These are phyloP conservation scores for Polyommatus icarus DNA, from an alignment of 2,888 invertebrate species.

Conservation along the genomic window DNA sequence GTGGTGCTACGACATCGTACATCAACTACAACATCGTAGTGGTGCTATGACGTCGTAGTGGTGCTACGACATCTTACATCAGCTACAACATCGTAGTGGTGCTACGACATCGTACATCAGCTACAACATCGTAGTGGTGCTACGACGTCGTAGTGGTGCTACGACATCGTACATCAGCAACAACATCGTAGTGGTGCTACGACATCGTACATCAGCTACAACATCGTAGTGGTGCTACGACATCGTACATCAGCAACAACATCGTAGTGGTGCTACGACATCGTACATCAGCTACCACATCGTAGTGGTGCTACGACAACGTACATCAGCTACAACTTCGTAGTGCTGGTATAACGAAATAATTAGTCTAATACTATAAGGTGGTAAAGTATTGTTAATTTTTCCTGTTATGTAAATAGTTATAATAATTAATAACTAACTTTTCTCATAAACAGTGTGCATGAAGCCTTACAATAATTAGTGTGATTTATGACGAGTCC, in stretches of 20 bases:
- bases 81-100: too few relatives aligned
- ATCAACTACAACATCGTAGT: too few relatives aligned
- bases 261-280: background rate
- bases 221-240: background rate
- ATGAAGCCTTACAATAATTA: constrained; percentile 3
- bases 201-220: background rate
- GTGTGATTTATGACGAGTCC: constrained; percentile 11
- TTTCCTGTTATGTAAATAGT: too few relatives aligned
- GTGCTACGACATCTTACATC: too few relatives aligned
- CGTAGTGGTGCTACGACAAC: background rate
- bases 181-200: background rate
- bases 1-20: background rate
- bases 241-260: background rate
- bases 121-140: too few relatives aligned
- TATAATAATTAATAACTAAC: background rate
- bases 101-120: too few relatives aligned
- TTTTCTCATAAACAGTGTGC: background rate
- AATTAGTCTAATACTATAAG: too few relatives aligned
- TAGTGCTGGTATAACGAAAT: background rate
- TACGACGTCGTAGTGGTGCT: too few relatives aligned
- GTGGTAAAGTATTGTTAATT: too few relatives aligned
- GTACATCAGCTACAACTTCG: background rate
- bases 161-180: background rate
- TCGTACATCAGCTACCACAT: background rate
- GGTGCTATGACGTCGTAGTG: too few relatives aligned